Conservation (phyloP, 2,113 vertebrate species). For the Chaetodon trifascialis region DNA sequence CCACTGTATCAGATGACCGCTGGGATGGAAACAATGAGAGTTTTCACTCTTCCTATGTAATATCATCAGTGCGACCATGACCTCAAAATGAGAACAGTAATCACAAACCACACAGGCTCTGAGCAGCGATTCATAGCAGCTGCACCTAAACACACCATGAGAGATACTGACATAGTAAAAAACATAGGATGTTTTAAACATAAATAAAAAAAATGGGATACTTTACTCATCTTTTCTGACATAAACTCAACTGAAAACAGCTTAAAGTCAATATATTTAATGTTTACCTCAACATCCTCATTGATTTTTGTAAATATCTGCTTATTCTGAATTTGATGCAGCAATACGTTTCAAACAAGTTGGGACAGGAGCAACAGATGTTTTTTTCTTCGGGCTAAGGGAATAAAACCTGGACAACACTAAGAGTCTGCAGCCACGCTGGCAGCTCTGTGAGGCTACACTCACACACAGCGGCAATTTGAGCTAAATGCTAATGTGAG, state of each 20-base stretch:
- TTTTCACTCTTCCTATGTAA: background rate
- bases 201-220: too few relatives aligned
- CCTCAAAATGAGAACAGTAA: background rate
- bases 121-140: background rate
- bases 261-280: too few relatives aligned
- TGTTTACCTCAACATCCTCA: too few relatives aligned
- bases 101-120: background rate
- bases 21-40: conserved; percentile 14
- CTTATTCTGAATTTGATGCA: too few relatives aligned
- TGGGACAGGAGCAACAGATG: too few relatives aligned
- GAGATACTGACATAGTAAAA: background rate
- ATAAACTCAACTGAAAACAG: too few relatives aligned
- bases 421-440: too few relatives aligned
- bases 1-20: conserved; percentile 7
- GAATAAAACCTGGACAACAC: too few relatives aligned
- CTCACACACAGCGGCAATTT: background rate
- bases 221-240: too few relatives aligned
- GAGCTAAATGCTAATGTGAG: background rate
- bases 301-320: too few relatives aligned
- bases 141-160: background rate
- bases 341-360: too few relatives aligned
- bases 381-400: too few relatives aligned
- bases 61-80: background rate
- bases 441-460: background rate
- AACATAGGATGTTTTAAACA: background rate